phyloP scores from a whole-genome alignment of 2,797 vertebrate genomes.

The Glossophaga mutica region DNA sequence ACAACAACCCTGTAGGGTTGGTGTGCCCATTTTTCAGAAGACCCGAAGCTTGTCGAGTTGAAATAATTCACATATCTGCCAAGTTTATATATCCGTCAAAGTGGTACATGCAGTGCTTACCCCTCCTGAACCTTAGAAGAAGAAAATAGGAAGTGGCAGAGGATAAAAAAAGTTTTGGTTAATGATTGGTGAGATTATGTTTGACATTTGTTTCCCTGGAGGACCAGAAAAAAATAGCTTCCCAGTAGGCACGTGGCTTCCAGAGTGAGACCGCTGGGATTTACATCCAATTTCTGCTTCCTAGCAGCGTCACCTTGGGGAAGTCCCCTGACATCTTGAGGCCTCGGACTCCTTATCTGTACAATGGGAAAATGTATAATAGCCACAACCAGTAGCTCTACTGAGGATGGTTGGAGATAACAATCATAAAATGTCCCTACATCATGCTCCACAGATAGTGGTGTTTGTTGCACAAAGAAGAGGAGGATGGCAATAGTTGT shows the following conservation, averaged over 20 bases:
- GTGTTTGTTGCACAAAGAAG: neutral
- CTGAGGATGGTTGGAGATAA: neutral
- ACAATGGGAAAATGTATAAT: neutral
- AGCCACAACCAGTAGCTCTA: neutral
- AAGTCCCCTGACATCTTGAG: neutral
- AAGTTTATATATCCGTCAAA: neutral
- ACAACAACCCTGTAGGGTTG: neutral
- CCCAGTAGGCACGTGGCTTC: neutral
- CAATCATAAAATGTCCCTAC: neutral
- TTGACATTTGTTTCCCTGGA: neutral
- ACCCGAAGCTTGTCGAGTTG: neutral
- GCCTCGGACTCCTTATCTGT: neutral
- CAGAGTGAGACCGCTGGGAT: neutral
- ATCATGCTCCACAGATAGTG: neutral
- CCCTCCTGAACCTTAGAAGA: neutral
- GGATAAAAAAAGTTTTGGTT: neutral
- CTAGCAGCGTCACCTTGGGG: neutral
- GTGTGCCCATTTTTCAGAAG: neutral
- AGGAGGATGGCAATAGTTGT: neutral
- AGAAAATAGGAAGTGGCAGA: neutral
- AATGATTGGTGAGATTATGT: neutral
- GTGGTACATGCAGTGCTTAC: neutral
- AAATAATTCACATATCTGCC: neutral
- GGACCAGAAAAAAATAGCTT: neutral
- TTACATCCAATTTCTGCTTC: neutral